phyloP scores from a whole-genome alignment of 30 jellyfish, hydroid and myxozoan species.

The Aurelia coerulea region DNA sequence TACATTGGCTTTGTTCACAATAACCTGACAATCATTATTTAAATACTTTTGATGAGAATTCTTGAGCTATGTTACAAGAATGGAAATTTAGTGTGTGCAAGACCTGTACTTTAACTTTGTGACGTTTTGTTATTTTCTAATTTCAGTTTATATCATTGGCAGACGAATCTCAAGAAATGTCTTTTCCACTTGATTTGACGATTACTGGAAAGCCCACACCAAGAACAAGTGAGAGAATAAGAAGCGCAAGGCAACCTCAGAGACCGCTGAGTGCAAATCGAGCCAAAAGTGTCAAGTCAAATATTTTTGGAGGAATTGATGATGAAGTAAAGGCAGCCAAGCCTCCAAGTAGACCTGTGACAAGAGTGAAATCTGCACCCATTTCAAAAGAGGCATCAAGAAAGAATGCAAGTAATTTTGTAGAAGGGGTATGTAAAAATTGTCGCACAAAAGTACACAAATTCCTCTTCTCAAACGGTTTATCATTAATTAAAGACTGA shows the following conservation, averaged over 20 bases:
- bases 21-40: no score
- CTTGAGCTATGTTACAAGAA: no score
- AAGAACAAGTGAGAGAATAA: slow-evolving; percentile 69
- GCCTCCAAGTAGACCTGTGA: slow-evolving; percentile 29
- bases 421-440: slow-evolving; percentile 25
- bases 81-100: no score
- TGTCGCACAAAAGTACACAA: background rate
- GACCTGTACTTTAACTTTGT: no score
- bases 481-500: no score
- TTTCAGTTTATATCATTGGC: no score
- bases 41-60: no score
- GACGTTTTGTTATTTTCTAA: no score
- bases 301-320: slow-evolving; percentile 56
- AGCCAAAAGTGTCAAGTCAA: slow-evolving; percentile 59
- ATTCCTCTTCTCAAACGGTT: no score
- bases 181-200: slow-evolving; percentile 74
- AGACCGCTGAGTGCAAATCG: slow-evolving; percentile 77
- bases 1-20: no score
- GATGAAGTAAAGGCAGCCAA: slow-evolving; percentile 10
- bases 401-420: background rate
- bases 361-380: slow-evolving; percentile 65
- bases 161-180: slow-evolving; percentile 21
- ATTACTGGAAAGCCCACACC: slow-evolving; percentile 89
- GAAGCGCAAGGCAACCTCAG: slow-evolving; percentile 72
- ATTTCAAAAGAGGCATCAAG: background rate